A percentile compares a stretch with the other conserved stretches of the same genome.
phyloP scores from a whole-genome alignment of 1,140 invertebrate genomes.

The Mya arenaria region DNA sequence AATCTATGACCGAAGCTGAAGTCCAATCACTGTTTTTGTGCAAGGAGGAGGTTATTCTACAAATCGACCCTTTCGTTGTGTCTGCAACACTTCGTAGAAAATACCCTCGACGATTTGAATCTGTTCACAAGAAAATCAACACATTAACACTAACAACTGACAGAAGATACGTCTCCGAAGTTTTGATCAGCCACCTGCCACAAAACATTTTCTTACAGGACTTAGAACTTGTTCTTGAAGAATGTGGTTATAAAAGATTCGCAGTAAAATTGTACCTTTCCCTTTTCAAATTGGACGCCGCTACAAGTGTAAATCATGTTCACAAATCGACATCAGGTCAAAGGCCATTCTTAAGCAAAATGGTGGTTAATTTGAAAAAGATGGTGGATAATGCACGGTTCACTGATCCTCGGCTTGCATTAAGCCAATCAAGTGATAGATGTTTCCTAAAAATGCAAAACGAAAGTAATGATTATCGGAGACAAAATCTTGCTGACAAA shows the following conservation, averaged over 20 bases:
- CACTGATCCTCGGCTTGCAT: not conserved
- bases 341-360: not conserved
- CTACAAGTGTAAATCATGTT: too few relatives aligned
- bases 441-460: not conserved
- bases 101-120: not conserved
- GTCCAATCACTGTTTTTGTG: too few relatives aligned
- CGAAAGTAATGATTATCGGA: not conserved
- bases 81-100: not conserved
- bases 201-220: not conserved
- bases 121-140: not conserved
- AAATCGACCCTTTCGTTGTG: not conserved
- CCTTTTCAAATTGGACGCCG: not conserved
- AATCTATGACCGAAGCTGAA: too few relatives aligned
- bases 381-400: constrained; percentile 1
- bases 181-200: constrained; percentile 1
- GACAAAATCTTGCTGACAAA: constrained; percentile 12
- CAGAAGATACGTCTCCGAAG: not conserved
- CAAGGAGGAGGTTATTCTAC: too few relatives aligned
- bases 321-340: too few relatives aligned
- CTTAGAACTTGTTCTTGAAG: not conserved
- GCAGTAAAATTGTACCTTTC: not conserved
- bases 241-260: not conserved
- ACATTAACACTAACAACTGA: not conserved
- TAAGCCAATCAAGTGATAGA: not conserved
- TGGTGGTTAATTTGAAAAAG: not conserved